Percentiles rank a stretch among this genome's conserved stretches.
phyloP scores from a whole-genome alignment of 2,113 vertebrate genomes.

The Stictonetta naevosa region DNA sequence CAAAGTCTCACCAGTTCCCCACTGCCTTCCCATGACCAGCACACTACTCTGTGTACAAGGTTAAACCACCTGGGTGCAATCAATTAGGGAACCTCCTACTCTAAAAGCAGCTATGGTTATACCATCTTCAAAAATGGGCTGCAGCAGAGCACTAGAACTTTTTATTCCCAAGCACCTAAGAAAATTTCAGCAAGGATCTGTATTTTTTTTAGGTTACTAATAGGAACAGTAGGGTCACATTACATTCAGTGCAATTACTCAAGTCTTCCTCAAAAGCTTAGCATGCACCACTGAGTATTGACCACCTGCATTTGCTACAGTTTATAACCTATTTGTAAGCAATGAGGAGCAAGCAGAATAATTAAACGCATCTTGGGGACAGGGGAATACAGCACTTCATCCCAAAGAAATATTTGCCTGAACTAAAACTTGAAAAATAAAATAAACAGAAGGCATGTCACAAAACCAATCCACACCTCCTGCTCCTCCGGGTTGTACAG shows the following conservation, averaged over 20 bases:
- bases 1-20: not conserved
- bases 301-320: not conserved
- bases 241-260: not conserved
- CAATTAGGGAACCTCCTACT: not conserved
- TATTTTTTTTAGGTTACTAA: not conserved
- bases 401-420: not conserved
- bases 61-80: not conserved
- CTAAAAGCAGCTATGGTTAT: not conserved
- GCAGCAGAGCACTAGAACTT: not conserved
- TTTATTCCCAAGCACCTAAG: not conserved
- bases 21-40: not conserved
- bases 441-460: not conserved
- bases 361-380: not conserved
- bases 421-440: not conserved
- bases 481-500: not conserved
- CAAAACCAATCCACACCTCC: slow-evolving; percentile 33
- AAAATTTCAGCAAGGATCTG: not conserved
- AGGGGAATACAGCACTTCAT: not conserved
- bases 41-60: not conserved
- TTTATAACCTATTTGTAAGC: not conserved
- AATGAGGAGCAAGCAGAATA: not conserved
- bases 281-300: rapidly evolving
- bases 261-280: not conserved
- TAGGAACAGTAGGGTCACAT: rapidly evolving
- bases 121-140: rapidly evolving